Conservation (phyloP, 35 echinoderm and acorn worm genomes). For the Stichopus chloronotus region DNA sequence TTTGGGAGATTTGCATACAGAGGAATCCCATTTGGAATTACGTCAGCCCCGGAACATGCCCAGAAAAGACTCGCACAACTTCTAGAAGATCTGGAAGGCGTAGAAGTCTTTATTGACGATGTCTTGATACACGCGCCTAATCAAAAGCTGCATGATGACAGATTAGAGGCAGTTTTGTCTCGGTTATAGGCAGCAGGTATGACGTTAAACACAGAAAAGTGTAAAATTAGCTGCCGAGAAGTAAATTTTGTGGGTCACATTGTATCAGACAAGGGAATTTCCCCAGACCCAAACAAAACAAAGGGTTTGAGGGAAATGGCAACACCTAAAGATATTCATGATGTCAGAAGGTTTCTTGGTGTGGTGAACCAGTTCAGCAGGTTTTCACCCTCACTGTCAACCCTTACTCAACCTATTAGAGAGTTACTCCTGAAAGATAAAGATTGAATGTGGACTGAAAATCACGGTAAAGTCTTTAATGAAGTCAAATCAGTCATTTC, state of each 20-base stretch:
- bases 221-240: slow-evolving; percentile 38
- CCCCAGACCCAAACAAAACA: slow-evolving; percentile 45
- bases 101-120: slow-evolving; percentile 59
- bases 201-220: slow-evolving; percentile 70
- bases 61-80: slow-evolving; percentile 23
- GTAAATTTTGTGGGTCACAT: slow-evolving; percentile 65
- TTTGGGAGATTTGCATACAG: slow-evolving; percentile 51
- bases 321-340: neutral
- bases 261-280: slow-evolving; percentile 46
- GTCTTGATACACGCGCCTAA: slow-evolving; percentile 48
- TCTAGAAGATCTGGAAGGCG: slow-evolving; percentile 53
- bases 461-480: neutral
- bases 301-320: slow-evolving; percentile 33
- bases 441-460: slow-evolving; percentile 41
- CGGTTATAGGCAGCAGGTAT: slow-evolving; percentile 53
- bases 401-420: slow-evolving; percentile 45
- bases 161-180: slow-evolving; percentile 17
- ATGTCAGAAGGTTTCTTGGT: slow-evolving; percentile 55
- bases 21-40: slow-evolving; percentile 54
- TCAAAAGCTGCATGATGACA: slow-evolving; percentile 49
- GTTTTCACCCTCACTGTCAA: slow-evolving; percentile 36
- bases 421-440: slow-evolving; percentile 61
- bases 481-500: neutral
- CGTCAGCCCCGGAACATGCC: slow-evolving; percentile 45
- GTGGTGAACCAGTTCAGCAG: slow-evolving; percentile 62